phyloP scores from a whole-genome alignment of 2,113 vertebrate species.

The Rhizomys pruinosus region DNA sequence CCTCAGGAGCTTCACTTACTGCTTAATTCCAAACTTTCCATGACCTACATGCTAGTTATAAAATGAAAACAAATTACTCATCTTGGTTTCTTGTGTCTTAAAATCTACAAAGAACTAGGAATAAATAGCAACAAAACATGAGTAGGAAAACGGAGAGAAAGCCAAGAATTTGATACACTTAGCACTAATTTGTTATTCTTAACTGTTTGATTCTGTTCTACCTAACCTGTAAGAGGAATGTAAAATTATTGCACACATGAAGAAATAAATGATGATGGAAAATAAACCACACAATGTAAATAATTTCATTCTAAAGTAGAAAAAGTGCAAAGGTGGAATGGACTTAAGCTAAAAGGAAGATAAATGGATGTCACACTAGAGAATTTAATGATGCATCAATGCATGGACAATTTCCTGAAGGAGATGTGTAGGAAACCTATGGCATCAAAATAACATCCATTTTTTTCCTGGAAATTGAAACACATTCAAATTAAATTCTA shows the following conservation, averaged over 20 bases:
- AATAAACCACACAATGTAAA: neutral
- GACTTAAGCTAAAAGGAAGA: neutral
- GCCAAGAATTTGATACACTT: neutral
- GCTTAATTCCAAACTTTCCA: neutral
- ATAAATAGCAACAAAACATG: neutral
- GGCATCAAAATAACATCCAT: neutral
- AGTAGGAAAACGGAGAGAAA: neutral
- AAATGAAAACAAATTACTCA: neutral
- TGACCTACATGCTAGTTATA: neutral
- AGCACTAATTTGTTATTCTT: neutral
- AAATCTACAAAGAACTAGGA: neutral
- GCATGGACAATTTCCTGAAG: neutral
- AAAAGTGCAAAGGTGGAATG: neutral
- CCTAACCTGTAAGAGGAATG: neutral
- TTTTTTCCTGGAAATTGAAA: constrained; percentile 6
- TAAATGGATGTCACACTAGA: neutral
- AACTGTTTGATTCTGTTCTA: neutral
- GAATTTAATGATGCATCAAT: neutral
- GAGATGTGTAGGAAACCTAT: neutral
- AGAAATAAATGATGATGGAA: neutral
- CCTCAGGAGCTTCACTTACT: neutral
- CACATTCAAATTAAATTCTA: neutral
- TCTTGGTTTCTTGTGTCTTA: neutral
- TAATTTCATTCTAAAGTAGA: neutral
- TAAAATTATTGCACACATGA: neutral